Conservation (phyloP, 2,797 vertebrate species). For the Acanthurus lineatus region DNA sequence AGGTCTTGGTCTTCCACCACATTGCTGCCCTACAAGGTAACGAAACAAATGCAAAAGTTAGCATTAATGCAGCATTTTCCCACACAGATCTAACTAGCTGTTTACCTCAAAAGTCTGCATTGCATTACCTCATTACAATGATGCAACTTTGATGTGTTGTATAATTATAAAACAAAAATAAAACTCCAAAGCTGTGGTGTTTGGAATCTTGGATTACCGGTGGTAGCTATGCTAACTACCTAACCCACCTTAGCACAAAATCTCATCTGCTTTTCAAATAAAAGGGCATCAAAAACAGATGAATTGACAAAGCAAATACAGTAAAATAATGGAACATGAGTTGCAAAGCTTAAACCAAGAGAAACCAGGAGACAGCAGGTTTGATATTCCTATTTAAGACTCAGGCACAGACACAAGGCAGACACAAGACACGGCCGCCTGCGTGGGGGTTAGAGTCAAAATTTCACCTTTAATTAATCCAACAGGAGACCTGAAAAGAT, state of each 20-base stretch:
- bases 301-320: not conserved
- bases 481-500: conserved; percentile 66
- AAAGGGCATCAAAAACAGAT: not conserved
- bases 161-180: too few relatives aligned
- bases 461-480: conserved; percentile 71
- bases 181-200: too few relatives aligned
- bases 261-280: not conserved
- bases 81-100: not conserved
- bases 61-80: not conserved
- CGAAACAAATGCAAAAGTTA: conserved; percentile 15
- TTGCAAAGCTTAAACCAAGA: not conserved
- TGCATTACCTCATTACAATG: not conserved
- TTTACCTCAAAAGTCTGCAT: not conserved
- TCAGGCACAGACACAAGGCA: not conserved
- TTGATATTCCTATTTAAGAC: conserved; percentile 28
- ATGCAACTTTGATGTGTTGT: not conserved
- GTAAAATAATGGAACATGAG: not conserved
- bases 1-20: conserved; percentile 99
- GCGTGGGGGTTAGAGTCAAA: conserved; percentile 12
- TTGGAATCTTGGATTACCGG: not conserved
- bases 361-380: not conserved
- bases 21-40: conserved; percentile 91
- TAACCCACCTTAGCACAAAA: not conserved
- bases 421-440: conserved; percentile 18
- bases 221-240: not conserved